These are phyloP conservation scores for Rousettus madagascariensis DNA, from an alignment of 2,797 vertebrate species.

Conservation along the genomic window DNA sequence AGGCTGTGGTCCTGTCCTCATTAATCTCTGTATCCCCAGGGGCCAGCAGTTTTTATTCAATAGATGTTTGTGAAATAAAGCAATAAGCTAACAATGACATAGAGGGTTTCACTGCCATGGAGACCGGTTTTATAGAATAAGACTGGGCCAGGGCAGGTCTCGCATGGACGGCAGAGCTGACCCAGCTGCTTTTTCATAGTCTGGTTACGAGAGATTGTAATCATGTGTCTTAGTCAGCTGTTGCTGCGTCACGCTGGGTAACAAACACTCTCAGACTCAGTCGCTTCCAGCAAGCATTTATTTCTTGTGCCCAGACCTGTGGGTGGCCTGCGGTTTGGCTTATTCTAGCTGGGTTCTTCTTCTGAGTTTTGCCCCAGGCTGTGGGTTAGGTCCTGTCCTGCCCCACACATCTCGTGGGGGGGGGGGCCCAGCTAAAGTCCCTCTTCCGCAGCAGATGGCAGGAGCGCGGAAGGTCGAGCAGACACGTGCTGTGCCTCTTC, in stretches of 20 bases:
- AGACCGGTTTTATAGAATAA: neutral
- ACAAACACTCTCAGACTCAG: neutral
- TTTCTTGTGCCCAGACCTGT: neutral
- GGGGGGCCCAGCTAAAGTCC: neutral
- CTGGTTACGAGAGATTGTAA: neutral
- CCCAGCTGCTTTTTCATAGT: neutral
- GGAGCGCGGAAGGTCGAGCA: neutral
- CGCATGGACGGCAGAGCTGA: neutral
- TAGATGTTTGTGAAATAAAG: neutral
- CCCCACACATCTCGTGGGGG: neutral
- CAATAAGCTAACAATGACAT: neutral
- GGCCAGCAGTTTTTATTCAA: neutral
- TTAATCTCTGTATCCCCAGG: neutral
- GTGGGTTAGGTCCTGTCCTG: neutral
- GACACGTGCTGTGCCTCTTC: neutral
- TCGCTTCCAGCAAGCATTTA: neutral
- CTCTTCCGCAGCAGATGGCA: neutral
- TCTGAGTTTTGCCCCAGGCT: neutral
- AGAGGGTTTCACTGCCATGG: neutral
- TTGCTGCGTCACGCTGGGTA: neutral
- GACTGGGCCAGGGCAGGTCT: neutral
- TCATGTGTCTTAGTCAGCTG: neutral
- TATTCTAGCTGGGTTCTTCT: neutral
- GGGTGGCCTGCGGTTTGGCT: neutral
- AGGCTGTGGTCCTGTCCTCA: neutral